phyloP scores from a whole-genome alignment of 2,797 vertebrate genomes.

The Spondyliosoma cantharus region DNA sequence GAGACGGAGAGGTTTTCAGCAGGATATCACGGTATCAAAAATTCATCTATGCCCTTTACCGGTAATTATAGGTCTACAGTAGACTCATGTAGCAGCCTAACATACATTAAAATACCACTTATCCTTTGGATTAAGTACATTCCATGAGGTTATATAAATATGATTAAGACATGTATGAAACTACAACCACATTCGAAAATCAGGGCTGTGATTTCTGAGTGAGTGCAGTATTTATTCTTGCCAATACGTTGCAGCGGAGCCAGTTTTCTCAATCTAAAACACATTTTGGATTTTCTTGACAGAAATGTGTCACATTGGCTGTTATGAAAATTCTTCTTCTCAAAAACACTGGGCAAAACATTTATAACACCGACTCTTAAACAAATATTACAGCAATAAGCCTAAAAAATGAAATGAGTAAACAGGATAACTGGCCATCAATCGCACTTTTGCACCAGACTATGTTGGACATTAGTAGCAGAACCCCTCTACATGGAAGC shows the following conservation, averaged over 20 bases:
- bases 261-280: constrained; percentile 4
- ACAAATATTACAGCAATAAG: constrained; percentile 16
- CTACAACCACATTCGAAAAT: constrained; percentile 13
- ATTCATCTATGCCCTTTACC: constrained; percentile 26
- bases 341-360: neutral
- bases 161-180: constrained; percentile 1
- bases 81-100: neutral
- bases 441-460: constrained; percentile 17
- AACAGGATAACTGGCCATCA: constrained; percentile 13
- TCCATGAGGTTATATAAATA: neutral
- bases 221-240: neutral
- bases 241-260: constrained; percentile 4
- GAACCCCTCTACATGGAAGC: neutral
- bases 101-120: neutral
- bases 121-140: neutral
- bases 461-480: constrained; percentile 23
- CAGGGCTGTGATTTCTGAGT: neutral
- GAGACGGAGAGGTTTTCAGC: constrained; percentile 43
- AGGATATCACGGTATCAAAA: constrained; percentile 56
- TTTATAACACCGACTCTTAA: constrained; percentile 7
- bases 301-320: constrained; percentile 8
- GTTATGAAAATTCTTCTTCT: constrained; percentile 16
- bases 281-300: constrained; percentile 26
- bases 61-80: constrained; percentile 14
- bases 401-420: constrained; percentile 13